Evolutionary conservation across 2,113 vertebrate species (phyloP), one percentile per base, ranked within the genome.

Genomic region (Poeciliopsis retropinna): DNA sequence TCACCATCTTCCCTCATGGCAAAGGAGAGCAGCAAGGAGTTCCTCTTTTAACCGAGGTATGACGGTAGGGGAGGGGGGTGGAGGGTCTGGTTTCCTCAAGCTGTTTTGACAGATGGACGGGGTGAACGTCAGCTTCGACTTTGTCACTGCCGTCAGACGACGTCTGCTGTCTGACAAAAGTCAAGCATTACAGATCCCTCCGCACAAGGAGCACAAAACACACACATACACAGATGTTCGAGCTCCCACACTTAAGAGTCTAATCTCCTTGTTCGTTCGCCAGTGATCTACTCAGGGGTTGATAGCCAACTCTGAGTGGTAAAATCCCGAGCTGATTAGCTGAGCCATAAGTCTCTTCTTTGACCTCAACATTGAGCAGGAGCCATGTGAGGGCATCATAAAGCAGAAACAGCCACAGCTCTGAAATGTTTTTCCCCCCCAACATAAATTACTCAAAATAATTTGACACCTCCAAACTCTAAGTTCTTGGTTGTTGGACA

Each of bases 241-340:
- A 4, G 31, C 54, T 65, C 70, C 75, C 61, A 47, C 37, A 57
- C 57, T 67, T 11, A 0, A 37, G 25, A 80, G 37, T n/a, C 39
- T 83, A 74, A 81, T 85, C 76, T 67, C 75, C 44, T 44, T 76
- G 64, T 67, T 82, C 73, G 47, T 82, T 82, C 31, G 74, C 64
- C 51, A n/a, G 61, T 87, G 81, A 84, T 89, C 75, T 44, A 19
- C 69, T 82, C 77, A 64, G 75, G 27, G 31, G 80, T 77, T 76
- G 64, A 75, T 67, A 68, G 81, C 72, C 85, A 82, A 64, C 75
- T 78, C 60, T 12, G 85, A 88, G 86, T 81, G 79, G 44, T 76
- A 72, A 84, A 83, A 73, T 81, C 80, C 87, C 80, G 82, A 83
- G 76, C 84, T 79, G 72, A 92, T 91, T 83, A 88, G 64, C 81